phyloP scores from a whole-genome alignment of 2,797 vertebrate genomes.

The Girardinus metallicus region DNA sequence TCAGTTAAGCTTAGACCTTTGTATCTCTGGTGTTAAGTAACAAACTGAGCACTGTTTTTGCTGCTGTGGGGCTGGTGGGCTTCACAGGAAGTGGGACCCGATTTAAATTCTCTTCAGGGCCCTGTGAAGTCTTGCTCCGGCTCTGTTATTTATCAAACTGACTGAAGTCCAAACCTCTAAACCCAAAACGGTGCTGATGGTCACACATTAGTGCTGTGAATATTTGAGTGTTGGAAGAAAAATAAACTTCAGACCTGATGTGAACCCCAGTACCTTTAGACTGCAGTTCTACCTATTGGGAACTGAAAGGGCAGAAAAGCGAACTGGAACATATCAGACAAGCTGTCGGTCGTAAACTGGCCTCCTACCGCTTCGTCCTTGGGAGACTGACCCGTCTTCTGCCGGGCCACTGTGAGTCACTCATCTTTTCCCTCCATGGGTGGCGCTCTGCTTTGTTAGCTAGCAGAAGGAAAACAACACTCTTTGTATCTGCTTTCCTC shows the following conservation, averaged over 20 bases:
- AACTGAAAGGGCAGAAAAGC: constrained; percentile 3
- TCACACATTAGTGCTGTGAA: neutral
- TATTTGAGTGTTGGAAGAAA: neutral
- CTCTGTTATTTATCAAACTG: neutral
- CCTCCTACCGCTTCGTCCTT: constrained; percentile 27
- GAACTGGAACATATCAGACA: constrained; percentile 22
- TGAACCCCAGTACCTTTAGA: neutral
- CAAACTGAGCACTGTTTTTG: no score
- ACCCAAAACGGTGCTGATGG: neutral
- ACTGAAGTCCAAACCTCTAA: neutral
- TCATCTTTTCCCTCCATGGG: constrained; percentile 39
- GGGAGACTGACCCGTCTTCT: constrained; percentile 23
- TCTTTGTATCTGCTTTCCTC: constrained; percentile 36
- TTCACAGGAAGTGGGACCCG: neutral
- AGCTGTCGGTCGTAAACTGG: constrained; percentile 24
- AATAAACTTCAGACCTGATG: neutral
- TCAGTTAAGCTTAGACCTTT: no score
- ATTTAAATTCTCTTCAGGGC: neutral
- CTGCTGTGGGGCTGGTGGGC: neutral
- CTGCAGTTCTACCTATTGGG: neutral
- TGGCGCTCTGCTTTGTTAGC: constrained; percentile 31
- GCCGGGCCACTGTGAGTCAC: constrained; percentile 53
- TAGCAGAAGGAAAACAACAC: constrained; percentile 49
- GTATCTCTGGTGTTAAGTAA: no score
- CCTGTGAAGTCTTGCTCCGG: neutral